Evolutionary conservation across 2,888 invertebrate species (phyloP), one percentile per base, ranked within the genome.

Genomic region (Opisthograptis luteolata): DNA sequence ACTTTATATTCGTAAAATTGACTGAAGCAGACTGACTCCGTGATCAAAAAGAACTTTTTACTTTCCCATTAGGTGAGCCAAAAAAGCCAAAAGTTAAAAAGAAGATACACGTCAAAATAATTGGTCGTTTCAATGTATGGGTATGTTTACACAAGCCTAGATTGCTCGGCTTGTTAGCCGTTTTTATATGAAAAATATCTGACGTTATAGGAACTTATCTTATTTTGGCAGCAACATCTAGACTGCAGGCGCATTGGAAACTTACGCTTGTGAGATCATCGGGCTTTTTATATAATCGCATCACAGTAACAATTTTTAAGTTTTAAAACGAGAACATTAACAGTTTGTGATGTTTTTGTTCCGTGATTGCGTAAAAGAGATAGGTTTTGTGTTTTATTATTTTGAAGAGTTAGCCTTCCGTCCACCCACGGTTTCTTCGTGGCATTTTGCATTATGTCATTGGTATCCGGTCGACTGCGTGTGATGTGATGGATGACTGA

Each of bases 141-240:
- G 9, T 28, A 30, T 15, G 24, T 44, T 36, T 43, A 22, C 15
- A 22, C 15, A 30, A 8, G 36, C 13, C 19, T 35, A 30, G 19
- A 28, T 30, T 36, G 15, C 30, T 30, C 17, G 8, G 19, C 12
- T 42, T 46, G 17, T 17, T 3, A 5, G 5, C 17, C 3, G 17
- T 17, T 31, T 44, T 46, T 36, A 36, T 43, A 39, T 42, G 44
- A 50, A 47, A 58, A 55, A 50, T 55, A 15, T 34, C 30, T 10
- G 27, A 22, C 31, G 24, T 36, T 36, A 28, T n/a, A n/a, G n/a
- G n/a, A n/a, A n/a, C 17, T 37, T 37, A 52, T 51, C 31, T 52
- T 47, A 46, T 55, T 58, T 55, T 55, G 52, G 49, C 49, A 58
- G 44, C 44, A 39, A 39, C 30, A 24, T 46, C 32, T 32, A 36